Base-by-base conservation (phyloP, 2,113 vertebrate genomes). In the Barbus barbus region DNA sequence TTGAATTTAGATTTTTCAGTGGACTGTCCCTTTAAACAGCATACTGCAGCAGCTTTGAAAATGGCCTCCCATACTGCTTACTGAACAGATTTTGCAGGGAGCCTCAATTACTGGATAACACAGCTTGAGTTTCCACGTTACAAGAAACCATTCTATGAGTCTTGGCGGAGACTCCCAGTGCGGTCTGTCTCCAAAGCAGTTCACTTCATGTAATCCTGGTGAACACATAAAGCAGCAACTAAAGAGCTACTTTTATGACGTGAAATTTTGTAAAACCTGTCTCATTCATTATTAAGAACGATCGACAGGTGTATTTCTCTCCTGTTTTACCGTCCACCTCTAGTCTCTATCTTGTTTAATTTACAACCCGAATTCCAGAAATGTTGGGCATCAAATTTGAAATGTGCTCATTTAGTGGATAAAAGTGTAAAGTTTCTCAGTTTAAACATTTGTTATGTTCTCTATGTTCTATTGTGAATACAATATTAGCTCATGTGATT, bases 211-310 rank as follows among this genome's bases (percentile, higher is more conserved):
- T 81, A 85, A 89, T 82, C 14, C 7, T 24, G 65, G 67, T 56
- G 86, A 84, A 86, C 80, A 88, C 86, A 78, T 86, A 89, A 88
- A 81, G 87, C 67, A 88, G 78, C 83, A 90, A 91, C 84, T 87
- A 90, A 90, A 90, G 90, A 88, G 85, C 72, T 38, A 79, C 88
- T 91, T 91, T 91, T 81, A 90, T 89, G 85, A 90, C 84, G 71
- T 81, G 51, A 86, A 88, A 89, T 88, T 89, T 84, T 86, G 75
- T 85, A 58, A 16, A 87, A 90, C 83, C 78, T 81, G 84, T 88
- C 83, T 87, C 71, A 88, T 90, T 90, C 74, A 90, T 91, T 91
- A 91, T 91, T 90, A 89, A 92, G 84, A 58, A 82, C 33, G 83
- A 79, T 88, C 80, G 72, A 78, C 87, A 86, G 90, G 73, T 60